A percentile compares a stretch with the other conserved stretches of the same genome.
Conservation (phyloP, 2,888 invertebrate genomes). For the Teleogryllus oceanicus region DNA sequence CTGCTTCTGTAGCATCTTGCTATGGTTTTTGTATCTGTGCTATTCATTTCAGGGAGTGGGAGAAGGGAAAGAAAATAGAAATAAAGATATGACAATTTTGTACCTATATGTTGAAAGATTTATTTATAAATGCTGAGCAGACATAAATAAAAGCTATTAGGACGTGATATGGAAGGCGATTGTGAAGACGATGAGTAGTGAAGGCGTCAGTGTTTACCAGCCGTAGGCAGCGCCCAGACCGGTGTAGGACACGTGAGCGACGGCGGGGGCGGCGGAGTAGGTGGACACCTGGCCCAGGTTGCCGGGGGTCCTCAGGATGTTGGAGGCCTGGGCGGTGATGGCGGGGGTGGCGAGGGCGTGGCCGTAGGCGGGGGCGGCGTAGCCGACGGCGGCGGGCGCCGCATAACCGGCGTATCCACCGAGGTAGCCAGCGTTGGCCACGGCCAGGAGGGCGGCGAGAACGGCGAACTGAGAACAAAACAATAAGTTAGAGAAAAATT, state of each 20-base stretch:
- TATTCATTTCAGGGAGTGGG: too few species aligned
- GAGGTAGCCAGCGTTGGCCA: slow-evolving; percentile 25
- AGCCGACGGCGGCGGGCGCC: slow-evolving; percentile 24
- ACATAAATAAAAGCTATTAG: neutral
- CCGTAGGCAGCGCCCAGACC: slow-evolving; percentile 56
- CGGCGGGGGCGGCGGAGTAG: slow-evolving; percentile 59
- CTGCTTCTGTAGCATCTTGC: too few species aligned
- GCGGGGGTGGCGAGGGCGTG: slow-evolving; percentile 33
- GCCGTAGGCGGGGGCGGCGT: slow-evolving; percentile 11
- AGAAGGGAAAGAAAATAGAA: too few species aligned
- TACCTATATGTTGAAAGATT: slow-evolving; percentile 21
- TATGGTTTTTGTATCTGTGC: too few species aligned
- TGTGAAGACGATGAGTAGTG: slow-evolving; percentile 20
- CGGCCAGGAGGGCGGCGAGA: neutral
- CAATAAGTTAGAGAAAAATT: too few species aligned
- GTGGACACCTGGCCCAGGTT: slow-evolving; percentile 65
- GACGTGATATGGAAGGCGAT: slow-evolving; percentile 21
- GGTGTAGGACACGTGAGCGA: slow-evolving; percentile 60
- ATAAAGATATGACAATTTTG: too few species aligned
- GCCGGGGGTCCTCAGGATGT: slow-evolving; percentile 56
- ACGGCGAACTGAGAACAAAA: too few species aligned
- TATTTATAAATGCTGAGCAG: slow-evolving; percentile 11
- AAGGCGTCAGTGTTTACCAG: slow-evolving; percentile 48
- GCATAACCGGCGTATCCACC: neutral
- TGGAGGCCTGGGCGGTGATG: slow-evolving; percentile 38